These are phyloP conservation scores for Diarsia rubi DNA, from an alignment of 2,888 invertebrate genomes.

Conservation along the genomic window DNA sequence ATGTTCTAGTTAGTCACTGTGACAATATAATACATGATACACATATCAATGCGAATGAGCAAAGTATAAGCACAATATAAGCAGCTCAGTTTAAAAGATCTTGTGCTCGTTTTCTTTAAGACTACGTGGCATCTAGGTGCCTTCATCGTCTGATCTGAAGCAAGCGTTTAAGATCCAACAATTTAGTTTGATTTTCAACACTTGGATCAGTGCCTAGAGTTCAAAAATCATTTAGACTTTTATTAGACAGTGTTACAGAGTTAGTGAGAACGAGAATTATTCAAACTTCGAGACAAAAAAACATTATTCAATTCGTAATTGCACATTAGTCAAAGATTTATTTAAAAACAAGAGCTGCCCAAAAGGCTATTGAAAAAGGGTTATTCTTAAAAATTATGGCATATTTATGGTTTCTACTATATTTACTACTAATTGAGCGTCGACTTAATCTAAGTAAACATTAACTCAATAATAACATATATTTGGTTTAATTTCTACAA, in stretches of 20 bases:
- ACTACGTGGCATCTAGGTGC: background rate
- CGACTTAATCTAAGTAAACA: conserved; percentile 75
- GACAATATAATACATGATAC: conserved; percentile 32
- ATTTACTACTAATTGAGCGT: conserved; percentile 78
- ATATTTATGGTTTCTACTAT: conserved; percentile 72
- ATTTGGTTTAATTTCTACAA: conserved; percentile 87
- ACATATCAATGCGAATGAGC: conserved; percentile 50
- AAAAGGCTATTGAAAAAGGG: conserved; percentile 32
- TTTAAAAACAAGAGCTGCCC: conserved; percentile 42
- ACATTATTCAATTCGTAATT: background rate
- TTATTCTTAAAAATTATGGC: conserved; percentile 78
- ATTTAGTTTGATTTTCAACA: background rate
- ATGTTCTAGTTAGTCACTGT: conserved; percentile 29
- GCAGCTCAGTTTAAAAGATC: conserved; percentile 35
- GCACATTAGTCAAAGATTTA: background rate
- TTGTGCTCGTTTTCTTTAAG: background rate
- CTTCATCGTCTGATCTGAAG: background rate
- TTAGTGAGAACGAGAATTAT: background rate
- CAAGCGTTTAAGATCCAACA: too few species aligned
- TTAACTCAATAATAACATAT: conserved; percentile 78
- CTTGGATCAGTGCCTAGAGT: background rate
- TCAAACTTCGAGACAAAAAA: conserved; percentile 13
- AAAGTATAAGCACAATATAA: conserved; percentile 49
- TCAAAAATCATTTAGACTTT: background rate
- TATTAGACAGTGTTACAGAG: background rate